These are phyloP conservation scores for Trichechus manatus DNA, from an alignment of 2,113 vertebrate genomes.

Conservation along the genomic window DNA sequence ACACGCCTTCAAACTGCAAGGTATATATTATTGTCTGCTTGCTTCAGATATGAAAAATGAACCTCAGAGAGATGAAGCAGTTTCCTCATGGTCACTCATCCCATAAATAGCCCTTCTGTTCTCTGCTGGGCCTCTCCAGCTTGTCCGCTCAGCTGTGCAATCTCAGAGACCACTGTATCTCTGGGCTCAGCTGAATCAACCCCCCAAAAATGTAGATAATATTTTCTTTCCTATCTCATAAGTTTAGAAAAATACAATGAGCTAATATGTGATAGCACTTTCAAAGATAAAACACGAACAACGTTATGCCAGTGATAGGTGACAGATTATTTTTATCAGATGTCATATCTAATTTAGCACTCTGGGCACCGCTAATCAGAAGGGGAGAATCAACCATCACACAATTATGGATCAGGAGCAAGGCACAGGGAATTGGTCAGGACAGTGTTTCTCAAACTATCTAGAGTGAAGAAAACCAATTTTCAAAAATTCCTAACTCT, in stretches of 20 bases:
- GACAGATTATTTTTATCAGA: constrained; percentile 21
- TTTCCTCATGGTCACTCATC: not conserved
- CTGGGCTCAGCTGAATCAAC: constrained; percentile 17
- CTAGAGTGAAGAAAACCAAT: not conserved
- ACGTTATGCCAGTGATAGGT: not conserved
- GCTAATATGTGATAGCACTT: not conserved
- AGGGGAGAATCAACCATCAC: not conserved
- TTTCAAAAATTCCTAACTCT: constrained; percentile 27
- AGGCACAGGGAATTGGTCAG: not conserved
- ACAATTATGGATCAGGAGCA: not conserved
- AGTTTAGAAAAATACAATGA: constrained; percentile 2
- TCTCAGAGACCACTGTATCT: not conserved
- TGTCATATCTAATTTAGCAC: not conserved
- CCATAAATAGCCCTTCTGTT: not conserved
- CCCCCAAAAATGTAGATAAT: not conserved
- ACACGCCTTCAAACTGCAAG: not conserved
- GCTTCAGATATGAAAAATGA: constrained; percentile 40
- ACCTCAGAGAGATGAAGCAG: not conserved
- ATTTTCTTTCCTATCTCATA: not conserved
- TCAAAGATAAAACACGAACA: constrained; percentile 19
- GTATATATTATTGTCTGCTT: not conserved
- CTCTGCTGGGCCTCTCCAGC: not conserved
- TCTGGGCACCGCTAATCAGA: not conserved
- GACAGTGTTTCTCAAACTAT: not conserved
- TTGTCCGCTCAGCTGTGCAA: not conserved